Conservation (phyloP, 2,888 invertebrate species). For the Esperia sulphurella region DNA sequence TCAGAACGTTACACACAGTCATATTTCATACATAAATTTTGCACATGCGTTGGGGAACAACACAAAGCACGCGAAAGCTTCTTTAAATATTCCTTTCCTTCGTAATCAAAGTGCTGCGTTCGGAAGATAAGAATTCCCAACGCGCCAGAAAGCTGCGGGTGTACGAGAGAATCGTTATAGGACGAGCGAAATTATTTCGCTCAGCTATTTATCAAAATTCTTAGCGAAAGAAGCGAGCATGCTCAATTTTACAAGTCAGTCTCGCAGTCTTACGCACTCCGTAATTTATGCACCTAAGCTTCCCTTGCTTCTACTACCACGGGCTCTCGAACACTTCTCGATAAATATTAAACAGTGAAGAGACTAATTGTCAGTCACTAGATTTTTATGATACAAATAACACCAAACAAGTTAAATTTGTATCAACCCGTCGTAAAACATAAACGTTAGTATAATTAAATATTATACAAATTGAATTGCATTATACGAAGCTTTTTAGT, state of each 20-base stretch:
- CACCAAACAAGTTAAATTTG: too few species aligned
- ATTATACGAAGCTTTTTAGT: too few species aligned
- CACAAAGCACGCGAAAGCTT: conserved; percentile 59
- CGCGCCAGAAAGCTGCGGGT: conserved; percentile 46
- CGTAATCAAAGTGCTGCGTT: conserved; percentile 75
- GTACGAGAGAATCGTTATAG: conserved; percentile 49
- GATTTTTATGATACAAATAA: too few species aligned
- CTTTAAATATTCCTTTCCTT: conserved; percentile 73
- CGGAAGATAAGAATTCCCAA: conserved; percentile 70
- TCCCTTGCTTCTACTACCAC: conserved; percentile 2
- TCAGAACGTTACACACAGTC: conserved; percentile 39
- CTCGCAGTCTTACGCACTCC: conserved; percentile 28
- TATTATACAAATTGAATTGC: too few species aligned
- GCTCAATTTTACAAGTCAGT: conserved; percentile 43
- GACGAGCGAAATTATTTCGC: conserved; percentile 64
- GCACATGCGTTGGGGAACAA: conserved; percentile 60
- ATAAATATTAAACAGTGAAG: not conserved
- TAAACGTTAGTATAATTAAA: too few species aligned
- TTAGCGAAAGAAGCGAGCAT: conserved; percentile 35
- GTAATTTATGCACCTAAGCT: conserved; percentile 47
- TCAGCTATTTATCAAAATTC: conserved; percentile 71
- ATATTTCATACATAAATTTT: conserved; percentile 62
- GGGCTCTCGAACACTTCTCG: conserved; percentile 1
- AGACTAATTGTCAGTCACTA: too few species aligned
- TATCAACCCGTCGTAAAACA: too few species aligned